Percentiles rank a stretch among this genome's conserved stretches.
Evolutionary conservation across 1,140 invertebrate genomes (phyloP).

Genomic region (Mylabris phalerata): DNA sequence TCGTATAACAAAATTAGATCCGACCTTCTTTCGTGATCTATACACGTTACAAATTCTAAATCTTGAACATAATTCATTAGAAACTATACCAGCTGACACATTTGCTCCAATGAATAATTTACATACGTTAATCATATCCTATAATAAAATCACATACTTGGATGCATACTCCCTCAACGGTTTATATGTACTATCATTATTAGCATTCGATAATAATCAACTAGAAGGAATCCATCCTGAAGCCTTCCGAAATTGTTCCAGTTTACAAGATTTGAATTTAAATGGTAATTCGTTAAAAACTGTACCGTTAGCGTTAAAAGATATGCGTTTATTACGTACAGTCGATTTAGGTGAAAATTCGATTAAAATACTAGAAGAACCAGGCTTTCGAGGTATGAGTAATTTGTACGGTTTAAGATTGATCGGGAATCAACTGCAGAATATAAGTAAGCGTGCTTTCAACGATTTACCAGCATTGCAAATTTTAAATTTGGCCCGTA

Average conservation of each 20-base stretch:
- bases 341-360: slow-evolving; percentile 81
- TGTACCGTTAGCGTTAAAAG: slow-evolving; percentile 69
- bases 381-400: slow-evolving; percentile 73
- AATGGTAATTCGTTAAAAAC: slow-evolving; percentile 74
- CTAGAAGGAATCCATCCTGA: slow-evolving; percentile 69
- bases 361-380: slow-evolving; percentile 67
- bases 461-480: slow-evolving; percentile 73
- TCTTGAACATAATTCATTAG: slow-evolving; percentile 69
- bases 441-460: slow-evolving; percentile 75
- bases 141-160: slow-evolving; percentile 69
- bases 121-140: slow-evolving; percentile 70
- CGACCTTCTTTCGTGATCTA: slow-evolving; percentile 70
- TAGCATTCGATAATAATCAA: slow-evolving; percentile 74
- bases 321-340: slow-evolving; percentile 66
- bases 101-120: slow-evolving; percentile 79
- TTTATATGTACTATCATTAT: slow-evolving; percentile 65
- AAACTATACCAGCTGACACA: slow-evolving; percentile 70
- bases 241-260: slow-evolving; percentile 74
- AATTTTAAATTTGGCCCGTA: slow-evolving; percentile 82
- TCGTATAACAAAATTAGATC: slow-evolving; percentile 69
- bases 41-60: slow-evolving; percentile 78
- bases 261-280: slow-evolving; percentile 77
- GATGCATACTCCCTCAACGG: slow-evolving; percentile 73
- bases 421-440: slow-evolving; percentile 82
- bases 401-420: slow-evolving; percentile 73